Percentiles rank a stretch among this genome's conserved stretches.
Evolutionary conservation across 1,140 invertebrate genomes (phyloP).

Genomic region (Steinernema feltiae): DNA sequence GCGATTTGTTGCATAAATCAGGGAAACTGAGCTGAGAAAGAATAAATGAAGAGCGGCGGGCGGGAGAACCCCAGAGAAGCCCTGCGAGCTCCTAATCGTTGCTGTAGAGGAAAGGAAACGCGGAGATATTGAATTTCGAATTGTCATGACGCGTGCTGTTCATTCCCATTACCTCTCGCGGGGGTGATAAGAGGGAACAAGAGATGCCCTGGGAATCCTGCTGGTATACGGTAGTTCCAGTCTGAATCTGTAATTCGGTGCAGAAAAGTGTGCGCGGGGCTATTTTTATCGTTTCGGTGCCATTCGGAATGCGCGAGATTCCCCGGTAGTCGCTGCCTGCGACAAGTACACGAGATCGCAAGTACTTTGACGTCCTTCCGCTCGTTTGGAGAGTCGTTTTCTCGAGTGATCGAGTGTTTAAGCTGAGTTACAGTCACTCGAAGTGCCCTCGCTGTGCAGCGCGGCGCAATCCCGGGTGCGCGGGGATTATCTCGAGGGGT

Average conservation of each 20-base stretch:
- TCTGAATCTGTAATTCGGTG: too few species aligned
- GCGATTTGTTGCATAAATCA: neutral
- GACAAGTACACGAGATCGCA: constrained; percentile 1
- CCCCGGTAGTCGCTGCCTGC: too few species aligned
- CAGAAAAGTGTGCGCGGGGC: too few species aligned
- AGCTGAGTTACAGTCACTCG: constrained; percentile 2
- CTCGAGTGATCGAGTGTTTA: constrained; percentile 4
- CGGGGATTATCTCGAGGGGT: neutral
- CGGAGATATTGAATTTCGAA: neutral
- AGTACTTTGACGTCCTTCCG: constrained; percentile 14
- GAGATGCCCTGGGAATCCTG: neutral
- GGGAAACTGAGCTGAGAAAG: neutral
- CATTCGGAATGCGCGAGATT: constrained; percentile 1
- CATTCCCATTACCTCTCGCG: neutral
- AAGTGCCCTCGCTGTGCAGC: too few species aligned
- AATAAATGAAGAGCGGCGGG: neutral
- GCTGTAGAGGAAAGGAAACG: neutral
- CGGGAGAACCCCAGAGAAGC: neutral
- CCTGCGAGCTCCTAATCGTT: neutral
- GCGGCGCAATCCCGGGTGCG: neutral
- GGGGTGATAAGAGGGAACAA: neutral
- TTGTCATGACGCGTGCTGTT: constrained; percentile 8
- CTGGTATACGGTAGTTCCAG: neutral
- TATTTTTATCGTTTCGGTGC: neutral
- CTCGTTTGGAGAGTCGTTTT: constrained; percentile 11